Evolutionary conservation across 2,113 vertebrate species (phyloP), one percentile per base, ranked within the genome.

Genomic region (Pionites leucogaster): DNA sequence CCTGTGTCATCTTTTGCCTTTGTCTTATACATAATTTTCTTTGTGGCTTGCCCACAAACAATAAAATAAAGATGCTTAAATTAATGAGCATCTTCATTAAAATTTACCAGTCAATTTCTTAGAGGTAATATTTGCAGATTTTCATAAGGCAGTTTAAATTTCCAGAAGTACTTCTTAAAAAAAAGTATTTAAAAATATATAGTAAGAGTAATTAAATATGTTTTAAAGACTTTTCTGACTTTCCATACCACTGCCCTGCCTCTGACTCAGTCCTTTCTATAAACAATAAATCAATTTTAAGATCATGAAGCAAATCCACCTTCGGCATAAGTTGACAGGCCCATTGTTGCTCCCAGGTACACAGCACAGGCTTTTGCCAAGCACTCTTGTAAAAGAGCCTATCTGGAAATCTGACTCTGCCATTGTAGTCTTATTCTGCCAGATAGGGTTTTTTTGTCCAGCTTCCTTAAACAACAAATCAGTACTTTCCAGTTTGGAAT

Each of bases 381-480:
- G 72, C 46, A 20, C 22, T 44, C 81, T 92, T 92, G 80, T 93
- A 94, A 93, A 52, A 68, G 70, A 92, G 88, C 72, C 82, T 94
- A 37, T 94, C 88, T 81, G 55, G 82, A 94, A 95, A 97, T 92
- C 82, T 94, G 76, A 92, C n/a, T 93, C 88, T 78, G 37, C 85
- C 71, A 90, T 86, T 96, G 90, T 92, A 88, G 72, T 93, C 57
- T 60, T 75, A 64, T 17, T 96, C 85, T 92, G 49, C 64, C 60
- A 78, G 93, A 81, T 78, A 70, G 35, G 39, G 4, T 22, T 55
- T 49, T 70, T 88, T 52, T 9, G 25, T 71, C 55, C 33, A 75
- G 76, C 55, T 92, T 96, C 72, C 79, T 81, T 86, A 93, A 96
- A 90, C 59, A 96, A 90, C 50, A 83, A 81, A 90, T 68, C 0